Evolutionary conservation across 2,888 invertebrate genomes (phyloP).

Genomic region (Helobdella robusta): DNA sequence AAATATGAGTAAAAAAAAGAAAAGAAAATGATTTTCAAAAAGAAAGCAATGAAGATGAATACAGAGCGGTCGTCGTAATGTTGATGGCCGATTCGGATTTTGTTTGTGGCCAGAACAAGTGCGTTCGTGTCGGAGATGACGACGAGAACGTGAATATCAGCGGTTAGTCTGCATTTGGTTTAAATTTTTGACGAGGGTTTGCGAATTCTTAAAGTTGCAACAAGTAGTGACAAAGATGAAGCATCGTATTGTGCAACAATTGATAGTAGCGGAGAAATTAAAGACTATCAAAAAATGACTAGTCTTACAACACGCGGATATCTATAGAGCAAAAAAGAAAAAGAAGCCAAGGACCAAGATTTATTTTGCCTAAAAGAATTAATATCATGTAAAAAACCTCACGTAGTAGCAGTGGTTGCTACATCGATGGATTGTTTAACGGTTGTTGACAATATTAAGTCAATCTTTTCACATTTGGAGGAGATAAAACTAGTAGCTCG

Average conservation of each 20-base stretch:
- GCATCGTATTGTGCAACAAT: constrained; percentile 75
- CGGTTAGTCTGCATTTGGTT: no score
- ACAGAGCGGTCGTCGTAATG: no score
- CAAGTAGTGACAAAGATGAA: no score
- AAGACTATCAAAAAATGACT: constrained; percentile 77
- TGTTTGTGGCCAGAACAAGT: no score
- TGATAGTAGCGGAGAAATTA: constrained; percentile 79
- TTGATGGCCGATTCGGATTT: no score
- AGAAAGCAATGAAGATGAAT: no score
- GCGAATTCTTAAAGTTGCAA: no score
- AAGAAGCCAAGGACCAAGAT: constrained; percentile 55
- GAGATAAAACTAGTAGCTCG: constrained; percentile 73
- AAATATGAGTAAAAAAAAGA: no score
- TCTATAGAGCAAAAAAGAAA: constrained; percentile 61
- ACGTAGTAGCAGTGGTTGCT: constrained; percentile 79
- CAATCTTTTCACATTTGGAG: constrained; percentile 38
- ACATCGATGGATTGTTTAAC: constrained; percentile 60
- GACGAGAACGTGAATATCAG: no score
- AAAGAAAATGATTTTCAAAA: no score
- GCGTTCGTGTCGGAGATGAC: no score
- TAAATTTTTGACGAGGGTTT: no score
- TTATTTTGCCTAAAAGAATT: constrained; percentile 66
- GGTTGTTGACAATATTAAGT: constrained; percentile 54
- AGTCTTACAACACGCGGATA: constrained; percentile 72
- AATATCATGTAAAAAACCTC: constrained; percentile 79